Evolutionary conservation across 1,140 invertebrate genomes (phyloP).

Genomic region (Conus ventricosus): DNA sequence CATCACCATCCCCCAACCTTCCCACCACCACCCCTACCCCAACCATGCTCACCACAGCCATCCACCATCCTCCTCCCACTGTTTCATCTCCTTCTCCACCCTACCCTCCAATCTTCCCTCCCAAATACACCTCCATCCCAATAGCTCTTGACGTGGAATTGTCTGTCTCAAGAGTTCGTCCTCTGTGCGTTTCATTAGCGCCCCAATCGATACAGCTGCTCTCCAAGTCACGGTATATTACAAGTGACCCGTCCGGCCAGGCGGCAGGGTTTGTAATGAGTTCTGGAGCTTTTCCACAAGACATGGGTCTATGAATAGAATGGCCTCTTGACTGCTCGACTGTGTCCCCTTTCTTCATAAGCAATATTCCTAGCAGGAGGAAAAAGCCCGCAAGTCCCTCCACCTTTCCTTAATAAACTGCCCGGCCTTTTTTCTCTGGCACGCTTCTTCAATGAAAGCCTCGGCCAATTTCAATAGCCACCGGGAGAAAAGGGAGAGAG

Average conservation of each 20-base stretch:
- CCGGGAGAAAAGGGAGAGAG: no score
- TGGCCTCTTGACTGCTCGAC: background rate
- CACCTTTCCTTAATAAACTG: no score
- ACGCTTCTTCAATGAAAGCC: no score
- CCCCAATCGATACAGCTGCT: background rate
- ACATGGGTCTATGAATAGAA: background rate
- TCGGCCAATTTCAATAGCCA: no score
- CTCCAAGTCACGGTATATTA: slow-evolving; percentile 6
- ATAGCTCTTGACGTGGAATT: background rate
- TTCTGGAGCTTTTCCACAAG: background rate
- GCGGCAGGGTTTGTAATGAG: background rate
- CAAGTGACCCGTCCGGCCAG: background rate
- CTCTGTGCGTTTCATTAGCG: background rate
- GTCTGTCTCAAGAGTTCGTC: slow-evolving; percentile 4
- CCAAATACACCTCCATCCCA: background rate
- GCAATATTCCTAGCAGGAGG: no score
- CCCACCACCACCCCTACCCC: no score
- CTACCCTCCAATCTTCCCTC: no score
- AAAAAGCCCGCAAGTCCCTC: no score
- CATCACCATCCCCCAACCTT: no score
- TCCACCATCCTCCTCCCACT: no score
- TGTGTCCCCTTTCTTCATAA: slow-evolving; percentile 3
- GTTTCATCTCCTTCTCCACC: no score
- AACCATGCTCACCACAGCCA: no score
- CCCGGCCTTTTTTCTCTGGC: background rate